These are phyloP conservation scores for Pterocles gutturalis DNA, from an alignment of 2,113 vertebrate genomes.

Conservation along the genomic window DNA sequence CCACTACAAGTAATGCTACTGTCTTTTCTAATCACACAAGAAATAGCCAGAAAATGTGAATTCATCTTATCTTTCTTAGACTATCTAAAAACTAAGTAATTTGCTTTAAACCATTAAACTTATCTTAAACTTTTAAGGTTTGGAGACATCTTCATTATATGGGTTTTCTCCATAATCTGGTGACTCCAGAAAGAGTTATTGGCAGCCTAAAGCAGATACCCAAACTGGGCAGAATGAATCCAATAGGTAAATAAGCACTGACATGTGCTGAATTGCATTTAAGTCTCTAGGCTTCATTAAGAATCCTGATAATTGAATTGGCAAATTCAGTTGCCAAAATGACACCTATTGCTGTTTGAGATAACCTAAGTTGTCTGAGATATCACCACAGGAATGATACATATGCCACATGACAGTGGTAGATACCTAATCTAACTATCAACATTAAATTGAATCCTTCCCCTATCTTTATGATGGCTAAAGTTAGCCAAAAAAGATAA, in stretches of 20 bases:
- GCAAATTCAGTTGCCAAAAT: neutral
- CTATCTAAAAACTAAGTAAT: neutral
- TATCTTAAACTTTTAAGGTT: neutral
- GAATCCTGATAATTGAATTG: neutral
- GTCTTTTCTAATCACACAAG: neutral
- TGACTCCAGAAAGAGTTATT: neutral
- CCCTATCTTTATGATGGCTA: neutral
- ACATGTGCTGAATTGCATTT: neutral
- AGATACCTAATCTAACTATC: neutral
- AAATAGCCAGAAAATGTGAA: neutral
- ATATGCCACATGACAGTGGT: neutral
- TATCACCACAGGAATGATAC: neutral
- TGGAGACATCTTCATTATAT: neutral
- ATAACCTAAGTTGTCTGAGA: neutral
- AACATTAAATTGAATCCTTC: neutral
- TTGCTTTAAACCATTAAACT: neutral
- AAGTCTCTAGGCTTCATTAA: neutral
- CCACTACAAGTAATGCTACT: neutral
- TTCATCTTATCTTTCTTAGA: neutral
- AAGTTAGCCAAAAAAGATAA: neutral
- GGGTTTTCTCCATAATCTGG: neutral
- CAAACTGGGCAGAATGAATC: neutral
- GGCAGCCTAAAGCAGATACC: neutral
- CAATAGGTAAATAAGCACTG: neutral
- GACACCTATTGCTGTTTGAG: neutral